Percentiles rank a stretch among this genome's conserved stretches.
Conservation (phyloP, 2,113 vertebrate genomes). For the Peromyscus maniculatus region DNA sequence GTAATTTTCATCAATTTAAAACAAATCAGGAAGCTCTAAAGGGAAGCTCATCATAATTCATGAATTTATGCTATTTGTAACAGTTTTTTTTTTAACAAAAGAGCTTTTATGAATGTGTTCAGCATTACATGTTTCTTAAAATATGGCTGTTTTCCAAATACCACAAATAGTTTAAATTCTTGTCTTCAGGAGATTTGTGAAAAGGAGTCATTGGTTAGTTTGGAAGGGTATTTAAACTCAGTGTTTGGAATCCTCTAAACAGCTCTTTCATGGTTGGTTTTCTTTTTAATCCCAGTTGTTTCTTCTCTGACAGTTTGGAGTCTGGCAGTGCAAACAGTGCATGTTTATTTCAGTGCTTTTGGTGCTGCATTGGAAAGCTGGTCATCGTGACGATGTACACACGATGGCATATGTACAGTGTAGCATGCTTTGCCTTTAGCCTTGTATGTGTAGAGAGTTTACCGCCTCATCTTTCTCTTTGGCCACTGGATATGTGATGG, state of each 20-base stretch:
- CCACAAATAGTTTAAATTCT: constrained; percentile 58
- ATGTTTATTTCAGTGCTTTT: constrained; percentile 24
- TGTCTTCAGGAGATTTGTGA: constrained; percentile 20
- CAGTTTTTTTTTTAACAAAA: constrained; percentile 53
- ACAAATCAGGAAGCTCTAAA: constrained; percentile 43
- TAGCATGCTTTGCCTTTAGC: not conserved
- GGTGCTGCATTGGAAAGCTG: not conserved
- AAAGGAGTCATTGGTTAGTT: constrained; percentile 23
- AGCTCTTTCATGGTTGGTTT: not conserved
- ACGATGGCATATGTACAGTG: not conserved
- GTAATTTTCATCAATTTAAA: constrained; percentile 43
- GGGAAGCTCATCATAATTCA: not conserved
- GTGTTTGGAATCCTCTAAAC: constrained; percentile 26
- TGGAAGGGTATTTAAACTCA: constrained; percentile 5
- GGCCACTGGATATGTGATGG: not conserved
- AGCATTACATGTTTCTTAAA: constrained; percentile 55
- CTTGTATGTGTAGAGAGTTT: not conserved
- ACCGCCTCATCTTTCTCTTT: not conserved
- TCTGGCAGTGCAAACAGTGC: constrained; percentile 28
- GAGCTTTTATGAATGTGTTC: constrained; percentile 40
- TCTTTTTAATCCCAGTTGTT: constrained; percentile 1
- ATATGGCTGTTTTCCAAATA: constrained; percentile 69
- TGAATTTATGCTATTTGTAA: constrained; percentile 23
- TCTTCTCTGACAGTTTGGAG: constrained; percentile 35
- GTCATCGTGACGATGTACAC: not conserved